Evolutionary conservation across 2,888 invertebrate species (phyloP).

Genomic region (Apamea crenata): DNA sequence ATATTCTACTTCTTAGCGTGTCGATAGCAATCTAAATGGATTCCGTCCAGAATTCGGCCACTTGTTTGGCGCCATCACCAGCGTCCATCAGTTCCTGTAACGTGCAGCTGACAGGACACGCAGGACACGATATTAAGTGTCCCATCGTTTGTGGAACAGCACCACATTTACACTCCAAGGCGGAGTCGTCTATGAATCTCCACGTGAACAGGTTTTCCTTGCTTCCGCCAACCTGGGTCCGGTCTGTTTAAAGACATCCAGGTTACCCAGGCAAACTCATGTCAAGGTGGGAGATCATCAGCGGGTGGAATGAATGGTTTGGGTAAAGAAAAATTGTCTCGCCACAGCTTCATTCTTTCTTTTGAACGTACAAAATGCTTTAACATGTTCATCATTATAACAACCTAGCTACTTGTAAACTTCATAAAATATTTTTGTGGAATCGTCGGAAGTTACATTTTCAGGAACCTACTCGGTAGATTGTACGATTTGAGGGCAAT

Average conservation of each 20-base stretch:
- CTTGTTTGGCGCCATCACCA: not conserved
- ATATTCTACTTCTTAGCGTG: not conserved
- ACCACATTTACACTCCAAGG: not conserved
- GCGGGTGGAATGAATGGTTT: not conserved
- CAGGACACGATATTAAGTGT: too few relatives aligned
- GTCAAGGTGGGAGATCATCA: not conserved
- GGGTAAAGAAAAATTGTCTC: not conserved
- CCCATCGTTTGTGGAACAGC: not conserved
- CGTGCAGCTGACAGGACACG: too few relatives aligned
- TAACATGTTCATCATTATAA: not conserved
- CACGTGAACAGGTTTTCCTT: not conserved
- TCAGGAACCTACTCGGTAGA: not conserved
- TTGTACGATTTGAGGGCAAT: not conserved
- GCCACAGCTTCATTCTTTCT: too few relatives aligned
- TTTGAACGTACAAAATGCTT: not conserved
- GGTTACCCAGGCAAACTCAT: too few relatives aligned
- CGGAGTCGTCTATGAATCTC: not conserved
- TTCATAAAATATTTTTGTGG: not conserved
- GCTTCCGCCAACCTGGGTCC: not conserved
- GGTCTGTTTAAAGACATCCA: too few relatives aligned
- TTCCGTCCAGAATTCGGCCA: not conserved
- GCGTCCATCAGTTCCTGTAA: not conserved
- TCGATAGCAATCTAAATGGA: not conserved
- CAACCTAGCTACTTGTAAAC: not conserved
- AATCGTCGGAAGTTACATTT: not conserved